Evolutionary conservation across 2,113 vertebrate genomes (phyloP).

Genomic region (Oophaga pumilio): DNA sequence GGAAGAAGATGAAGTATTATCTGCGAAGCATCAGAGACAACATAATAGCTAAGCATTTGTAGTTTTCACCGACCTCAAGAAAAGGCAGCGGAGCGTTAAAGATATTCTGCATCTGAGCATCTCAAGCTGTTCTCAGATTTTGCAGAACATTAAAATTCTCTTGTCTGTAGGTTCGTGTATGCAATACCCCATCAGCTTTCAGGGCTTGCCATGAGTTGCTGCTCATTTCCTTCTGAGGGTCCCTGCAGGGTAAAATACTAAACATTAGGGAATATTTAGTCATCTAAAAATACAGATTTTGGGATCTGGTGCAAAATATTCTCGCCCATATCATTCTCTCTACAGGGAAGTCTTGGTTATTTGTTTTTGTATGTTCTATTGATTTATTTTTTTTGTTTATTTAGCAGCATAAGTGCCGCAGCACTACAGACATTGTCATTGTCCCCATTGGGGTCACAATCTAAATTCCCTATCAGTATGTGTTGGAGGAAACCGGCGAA

Average conservation of each 20-base stretch:
- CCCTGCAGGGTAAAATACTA: not conserved
- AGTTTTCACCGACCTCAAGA: conserved; percentile 34
- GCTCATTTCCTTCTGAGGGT: not conserved
- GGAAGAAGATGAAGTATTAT: not conserved
- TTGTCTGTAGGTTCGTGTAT: not conserved
- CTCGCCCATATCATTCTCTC: not conserved
- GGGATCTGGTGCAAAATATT: not conserved
- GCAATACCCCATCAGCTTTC: not conserved
- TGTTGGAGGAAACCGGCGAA: too few relatives aligned
- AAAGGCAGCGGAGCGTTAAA: conserved; percentile 5
- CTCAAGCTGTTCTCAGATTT: conserved; percentile 29
- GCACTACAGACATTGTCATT: too few relatives aligned
- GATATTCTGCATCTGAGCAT: conserved; percentile 24
- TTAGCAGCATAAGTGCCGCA: too few relatives aligned
- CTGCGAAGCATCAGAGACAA: not conserved
- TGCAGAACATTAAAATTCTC: conserved; percentile 9
- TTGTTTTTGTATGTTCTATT: too few relatives aligned
- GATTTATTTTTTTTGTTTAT: too few relatives aligned
- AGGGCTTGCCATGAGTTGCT: not conserved
- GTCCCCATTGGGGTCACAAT: too few relatives aligned
- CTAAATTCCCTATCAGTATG: too few relatives aligned
- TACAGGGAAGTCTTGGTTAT: too few relatives aligned
- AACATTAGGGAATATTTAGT: not conserved
- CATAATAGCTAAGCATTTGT: conserved; percentile 18
- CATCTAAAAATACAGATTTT: not conserved